Conservation (phyloP, 2,113 vertebrate genomes). For the Sebastes schlegelii region DNA sequence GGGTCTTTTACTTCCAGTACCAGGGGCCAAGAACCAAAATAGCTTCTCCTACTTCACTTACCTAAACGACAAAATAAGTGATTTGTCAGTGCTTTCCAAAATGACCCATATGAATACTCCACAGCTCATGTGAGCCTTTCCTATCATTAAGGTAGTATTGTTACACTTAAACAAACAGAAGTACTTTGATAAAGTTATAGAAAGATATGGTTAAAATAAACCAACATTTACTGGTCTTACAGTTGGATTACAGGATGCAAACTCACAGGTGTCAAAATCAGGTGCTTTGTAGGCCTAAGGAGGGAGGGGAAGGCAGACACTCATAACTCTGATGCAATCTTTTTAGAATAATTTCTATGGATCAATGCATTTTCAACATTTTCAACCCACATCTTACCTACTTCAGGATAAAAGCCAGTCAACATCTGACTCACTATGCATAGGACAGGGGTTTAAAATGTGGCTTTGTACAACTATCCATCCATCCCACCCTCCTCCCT, state of each 20-base stretch:
- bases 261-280: too few relatives aligned
- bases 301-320: neutral
- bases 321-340: neutral
- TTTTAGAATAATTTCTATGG: neutral
- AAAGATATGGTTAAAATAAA: neutral
- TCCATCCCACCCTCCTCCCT: neutral
- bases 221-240: neutral
- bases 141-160: too few relatives aligned
- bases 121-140: too few relatives aligned
- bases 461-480: neutral
- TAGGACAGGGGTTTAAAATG: neutral
- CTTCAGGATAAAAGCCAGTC: neutral
- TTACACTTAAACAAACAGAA: neutral
- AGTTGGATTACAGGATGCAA: too few relatives aligned
- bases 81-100: neutral
- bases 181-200: neutral
- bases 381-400: neutral
- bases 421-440: too few relatives aligned
- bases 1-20: too few relatives aligned
- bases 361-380: slow-evolving; percentile 1
- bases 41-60: neutral
- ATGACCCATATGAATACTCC: neutral
- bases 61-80: neutral
- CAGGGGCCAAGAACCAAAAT: too few relatives aligned
- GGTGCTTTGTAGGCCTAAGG: neutral